Conservation (phyloP, 1,140 invertebrate genomes). For the Aphidius gifuensis region DNA sequence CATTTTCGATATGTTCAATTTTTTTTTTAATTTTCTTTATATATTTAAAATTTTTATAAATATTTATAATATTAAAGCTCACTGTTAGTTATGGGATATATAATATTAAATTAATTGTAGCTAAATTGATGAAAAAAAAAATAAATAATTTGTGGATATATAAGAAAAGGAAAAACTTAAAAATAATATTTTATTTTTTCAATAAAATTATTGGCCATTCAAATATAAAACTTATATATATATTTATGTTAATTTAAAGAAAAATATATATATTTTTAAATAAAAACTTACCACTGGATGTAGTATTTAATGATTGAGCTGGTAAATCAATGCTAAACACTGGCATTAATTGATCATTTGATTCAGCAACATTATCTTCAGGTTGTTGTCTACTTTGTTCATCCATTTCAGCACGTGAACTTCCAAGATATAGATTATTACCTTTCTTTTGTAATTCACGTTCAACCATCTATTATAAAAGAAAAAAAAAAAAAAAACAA, state of each 20-base stretch:
- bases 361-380: conserved; percentile 25
- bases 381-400: conserved; percentile 33
- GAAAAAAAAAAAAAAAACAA: conserved; percentile 8
- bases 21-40: conserved; percentile 13
- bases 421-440: conserved; percentile 50
- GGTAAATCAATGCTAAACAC: conserved; percentile 43
- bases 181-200: no score
- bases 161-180: no score
- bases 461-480: conserved; percentile 64
- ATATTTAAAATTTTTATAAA: neutral
- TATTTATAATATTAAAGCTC: no score
- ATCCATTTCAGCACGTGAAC: conserved; percentile 23
- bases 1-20: conserved; percentile 16
- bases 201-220: neutral
- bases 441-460: conserved; percentile 69
- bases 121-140: no score
- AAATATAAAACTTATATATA: neutral
- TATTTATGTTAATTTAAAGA: neutral
- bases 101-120: no score
- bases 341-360: conserved; percentile 42
- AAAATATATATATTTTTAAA: neutral
- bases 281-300: conserved; percentile 35
- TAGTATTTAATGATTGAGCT: conserved; percentile 34
- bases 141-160: no score
- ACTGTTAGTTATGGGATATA: no score